Base-by-base conservation (phyloP, 2,797 vertebrate genomes). In the Manis crassicaudata region DNA sequence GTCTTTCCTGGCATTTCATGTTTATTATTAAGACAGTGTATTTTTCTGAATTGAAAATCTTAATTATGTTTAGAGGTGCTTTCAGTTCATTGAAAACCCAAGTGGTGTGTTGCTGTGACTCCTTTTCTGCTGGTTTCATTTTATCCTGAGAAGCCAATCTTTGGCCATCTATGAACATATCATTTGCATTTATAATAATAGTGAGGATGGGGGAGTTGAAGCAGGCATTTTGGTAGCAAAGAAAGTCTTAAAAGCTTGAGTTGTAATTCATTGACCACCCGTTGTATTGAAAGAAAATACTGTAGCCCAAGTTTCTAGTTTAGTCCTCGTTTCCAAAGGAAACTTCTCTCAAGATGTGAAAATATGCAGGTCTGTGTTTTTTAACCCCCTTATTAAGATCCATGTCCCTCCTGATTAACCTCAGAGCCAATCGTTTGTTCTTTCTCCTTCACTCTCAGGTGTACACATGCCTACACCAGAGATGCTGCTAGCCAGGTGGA, bases 41-140 rank as follows among this genome's bases (percentile, higher is more conserved):
- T 81, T 75, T 72, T 95, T 63, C 32, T 80, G 63, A 68, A 21
- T 37, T 93, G 46, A 32, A 95, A 95, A 58, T 73, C 65, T 72
- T 29, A 17, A 17, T 60, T 62, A 35, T 32, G 65, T 80, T 52
- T 63, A 76, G 81, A 83, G 29, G 73, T 75, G 18, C 35, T 90
- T 86, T 73, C 35, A 35, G 29, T 89, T 72, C 32, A 6, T 11
- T 94, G 72, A 76, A 81, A 91, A 62, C 25, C 60, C n/a, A 35
- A 50, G 3, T 62, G n/a, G 62, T 86, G 46, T 16, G 20, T 87
- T 32, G 0, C 77, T 81, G 52, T 79, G 40, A 37, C 65, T 95
- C 35, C 35, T 73, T 73, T 84, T 68, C 46, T 83, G 27, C 68
- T 62, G 50, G 20, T 75, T 79, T 25, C 29, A 27, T 85, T 79